Conservation (phyloP, 2,797 vertebrate species). For the Phaenicophaeus curvirostris region DNA sequence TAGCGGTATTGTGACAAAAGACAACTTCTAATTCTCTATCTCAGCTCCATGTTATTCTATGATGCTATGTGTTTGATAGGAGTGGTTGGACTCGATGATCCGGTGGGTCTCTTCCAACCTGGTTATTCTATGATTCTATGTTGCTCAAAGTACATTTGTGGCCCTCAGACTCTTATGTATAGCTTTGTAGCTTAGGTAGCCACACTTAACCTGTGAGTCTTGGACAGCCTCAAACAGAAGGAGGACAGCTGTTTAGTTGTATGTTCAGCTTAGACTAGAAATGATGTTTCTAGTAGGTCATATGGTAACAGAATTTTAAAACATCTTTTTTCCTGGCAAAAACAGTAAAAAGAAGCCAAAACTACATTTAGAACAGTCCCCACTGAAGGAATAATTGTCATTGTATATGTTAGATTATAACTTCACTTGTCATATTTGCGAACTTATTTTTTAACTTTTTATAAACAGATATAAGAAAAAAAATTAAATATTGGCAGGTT, state of each 20-base stretch:
- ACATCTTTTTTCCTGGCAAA: neutral
- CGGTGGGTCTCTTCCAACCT: no score
- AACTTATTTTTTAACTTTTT: neutral
- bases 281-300: neutral
- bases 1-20: neutral
- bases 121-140: no score
- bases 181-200: no score
- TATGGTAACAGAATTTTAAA: neutral
- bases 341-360: neutral
- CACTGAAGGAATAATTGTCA: neutral
- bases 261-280: neutral
- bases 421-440: neutral
- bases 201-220: neutral
- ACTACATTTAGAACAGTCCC: neutral
- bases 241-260: rapidly evolving
- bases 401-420: neutral
- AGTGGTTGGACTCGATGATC: no score
- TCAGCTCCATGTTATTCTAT: neutral
- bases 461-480: neutral
- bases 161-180: neutral
- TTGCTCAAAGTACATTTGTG: neutral
- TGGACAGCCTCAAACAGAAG: neutral
- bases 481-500: neutral
- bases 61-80: no score
- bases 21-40: rapidly evolving